Conservation (phyloP, 2,113 vertebrate genomes). For the Hydropotes inermis region DNA sequence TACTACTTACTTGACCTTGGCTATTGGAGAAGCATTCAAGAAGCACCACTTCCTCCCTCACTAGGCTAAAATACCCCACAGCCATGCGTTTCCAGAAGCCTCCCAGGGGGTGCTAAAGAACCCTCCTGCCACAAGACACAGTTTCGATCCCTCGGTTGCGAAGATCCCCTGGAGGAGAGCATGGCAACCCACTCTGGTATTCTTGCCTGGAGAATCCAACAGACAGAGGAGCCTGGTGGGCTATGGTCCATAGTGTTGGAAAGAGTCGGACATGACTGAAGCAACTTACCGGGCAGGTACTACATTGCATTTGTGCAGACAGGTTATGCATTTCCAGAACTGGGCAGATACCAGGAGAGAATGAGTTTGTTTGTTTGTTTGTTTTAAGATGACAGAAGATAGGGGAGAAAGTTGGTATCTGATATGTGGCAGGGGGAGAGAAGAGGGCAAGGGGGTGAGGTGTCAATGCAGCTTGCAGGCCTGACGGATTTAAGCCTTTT, state of each 20-base stretch:
- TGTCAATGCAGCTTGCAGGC: accelerated
- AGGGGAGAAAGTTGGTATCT: background rate
- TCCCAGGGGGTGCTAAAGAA: background rate
- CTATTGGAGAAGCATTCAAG: background rate
- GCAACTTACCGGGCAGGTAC: background rate
- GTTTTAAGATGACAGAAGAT: background rate
- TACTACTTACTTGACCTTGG: background rate
- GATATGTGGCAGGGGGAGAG: background rate
- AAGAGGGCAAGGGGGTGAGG: accelerated
- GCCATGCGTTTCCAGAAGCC: background rate
- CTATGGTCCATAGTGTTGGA: background rate
- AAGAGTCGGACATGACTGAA: background rate
- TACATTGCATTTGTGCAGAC: background rate
- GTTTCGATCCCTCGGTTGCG: background rate
- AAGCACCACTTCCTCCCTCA: background rate
- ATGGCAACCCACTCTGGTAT: background rate
- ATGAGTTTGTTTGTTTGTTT: too few species aligned
- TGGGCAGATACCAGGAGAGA: background rate
- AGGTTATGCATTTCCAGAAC: background rate
- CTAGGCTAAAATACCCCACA: background rate
- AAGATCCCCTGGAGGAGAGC: background rate
- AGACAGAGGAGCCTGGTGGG: background rate
- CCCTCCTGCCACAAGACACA: background rate
- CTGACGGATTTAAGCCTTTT: background rate
- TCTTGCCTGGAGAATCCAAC: background rate